phyloP scores from a whole-genome alignment of 2,113 vertebrate genomes.

The Charadrius vociferus region DNA sequence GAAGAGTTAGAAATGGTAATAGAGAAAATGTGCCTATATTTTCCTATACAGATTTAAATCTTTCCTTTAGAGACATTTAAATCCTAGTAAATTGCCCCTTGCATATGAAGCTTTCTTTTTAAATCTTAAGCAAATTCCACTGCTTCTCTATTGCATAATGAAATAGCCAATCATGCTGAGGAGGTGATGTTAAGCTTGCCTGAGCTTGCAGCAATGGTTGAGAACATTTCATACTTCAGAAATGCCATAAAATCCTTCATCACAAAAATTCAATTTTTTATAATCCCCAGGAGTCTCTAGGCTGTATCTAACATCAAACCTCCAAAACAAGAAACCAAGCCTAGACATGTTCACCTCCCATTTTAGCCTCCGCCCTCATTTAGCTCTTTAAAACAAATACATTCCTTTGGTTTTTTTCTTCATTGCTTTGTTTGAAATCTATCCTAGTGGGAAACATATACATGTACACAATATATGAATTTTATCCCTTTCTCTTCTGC shows the following conservation, averaged over 20 bases:
- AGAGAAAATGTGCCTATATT: constrained; percentile 48
- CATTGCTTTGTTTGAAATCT: not conserved
- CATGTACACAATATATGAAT: not conserved
- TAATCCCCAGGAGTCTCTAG: constrained; percentile 22
- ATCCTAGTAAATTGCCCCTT: constrained; percentile 54
- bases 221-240: constrained; percentile 48
- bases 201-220: constrained; percentile 26
- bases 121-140: constrained; percentile 64
- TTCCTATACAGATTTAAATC: constrained; percentile 35
- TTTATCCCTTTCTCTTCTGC: not conserved
- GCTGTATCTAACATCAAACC: constrained; percentile 22
- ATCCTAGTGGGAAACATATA: not conserved
- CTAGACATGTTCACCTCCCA: not conserved
- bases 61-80: constrained; percentile 60
- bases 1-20: constrained; percentile 31
- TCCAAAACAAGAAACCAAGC: constrained; percentile 19
- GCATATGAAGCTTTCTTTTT: constrained; percentile 47
- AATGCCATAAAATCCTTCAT: constrained; percentile 44
- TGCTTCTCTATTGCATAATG: constrained; percentile 33
- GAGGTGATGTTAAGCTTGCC: constrained; percentile 28
- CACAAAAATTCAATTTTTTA: constrained; percentile 29
- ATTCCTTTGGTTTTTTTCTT: not conserved
- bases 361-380: not conserved
- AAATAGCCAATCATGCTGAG: constrained; percentile 40
- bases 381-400: not conserved